These are phyloP conservation scores for Reticulitermes speratus DNA, from an alignment of 1,140 invertebrate genomes.

Conservation along the genomic window DNA sequence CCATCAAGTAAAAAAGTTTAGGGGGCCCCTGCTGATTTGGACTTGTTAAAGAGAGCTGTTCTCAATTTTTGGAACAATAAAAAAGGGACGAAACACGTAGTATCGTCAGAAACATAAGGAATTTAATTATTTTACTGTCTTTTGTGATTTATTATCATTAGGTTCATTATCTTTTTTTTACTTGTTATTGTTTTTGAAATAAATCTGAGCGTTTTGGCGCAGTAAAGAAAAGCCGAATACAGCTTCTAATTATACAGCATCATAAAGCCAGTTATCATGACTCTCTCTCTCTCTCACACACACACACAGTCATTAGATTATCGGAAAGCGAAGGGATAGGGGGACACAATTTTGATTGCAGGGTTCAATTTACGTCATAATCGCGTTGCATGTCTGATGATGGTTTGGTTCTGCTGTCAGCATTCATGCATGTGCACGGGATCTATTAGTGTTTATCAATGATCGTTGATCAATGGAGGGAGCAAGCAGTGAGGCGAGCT, in stretches of 20 bases:
- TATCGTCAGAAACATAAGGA: no score
- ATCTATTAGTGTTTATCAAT: slow-evolving; percentile 17
- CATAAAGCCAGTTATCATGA: not conserved
- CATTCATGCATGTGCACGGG: slow-evolving; percentile 17
- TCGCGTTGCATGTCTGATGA: not conserved
- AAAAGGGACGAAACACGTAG: no score
- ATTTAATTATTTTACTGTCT: no score
- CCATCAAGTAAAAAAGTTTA: no score
- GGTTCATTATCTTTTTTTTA: not conserved
- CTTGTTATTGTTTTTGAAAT: not conserved
- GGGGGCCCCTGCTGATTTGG: no score
- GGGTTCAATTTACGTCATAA: slow-evolving; percentile 7
- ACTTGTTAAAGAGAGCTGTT: no score
- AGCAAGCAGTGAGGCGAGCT: not conserved
- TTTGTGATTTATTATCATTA: not conserved
- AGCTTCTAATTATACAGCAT: not conserved
- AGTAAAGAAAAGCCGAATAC: not conserved
- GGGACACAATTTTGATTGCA: not conserved
- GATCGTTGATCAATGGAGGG: slow-evolving; percentile 9
- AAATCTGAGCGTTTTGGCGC: not conserved
- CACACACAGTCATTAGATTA: slow-evolving; percentile 16
- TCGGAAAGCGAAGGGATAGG: not conserved
- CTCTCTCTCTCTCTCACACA: not conserved
- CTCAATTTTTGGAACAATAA: no score
- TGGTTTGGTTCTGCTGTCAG: slow-evolving; percentile 4